Evolutionary conservation across 2,113 vertebrate species (phyloP).

Genomic region (Pteropus alecto): DNA sequence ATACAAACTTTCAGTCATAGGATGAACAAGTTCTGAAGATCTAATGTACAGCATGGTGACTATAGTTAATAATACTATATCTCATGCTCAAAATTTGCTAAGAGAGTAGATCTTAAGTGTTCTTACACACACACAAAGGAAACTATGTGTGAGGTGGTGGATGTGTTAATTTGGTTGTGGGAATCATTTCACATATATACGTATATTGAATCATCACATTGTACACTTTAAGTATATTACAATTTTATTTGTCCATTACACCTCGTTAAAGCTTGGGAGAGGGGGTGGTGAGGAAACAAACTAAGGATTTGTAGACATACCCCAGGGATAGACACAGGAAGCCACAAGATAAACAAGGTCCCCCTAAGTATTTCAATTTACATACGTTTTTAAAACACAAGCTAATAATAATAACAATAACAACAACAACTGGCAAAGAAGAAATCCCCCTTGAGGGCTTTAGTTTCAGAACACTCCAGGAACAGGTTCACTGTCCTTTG

Average conservation of each 20-base stretch:
- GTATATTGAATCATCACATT: background rate
- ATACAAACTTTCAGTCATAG: background rate
- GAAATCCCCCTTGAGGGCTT: background rate
- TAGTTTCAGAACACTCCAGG: background rate
- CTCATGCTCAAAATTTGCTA: background rate
- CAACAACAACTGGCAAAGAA: fast-evolving
- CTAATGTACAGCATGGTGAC: background rate
- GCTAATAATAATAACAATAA: background rate
- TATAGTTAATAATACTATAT: background rate
- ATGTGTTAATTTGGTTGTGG: background rate
- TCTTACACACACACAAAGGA: background rate
- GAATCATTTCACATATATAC: background rate
- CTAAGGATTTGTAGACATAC: background rate
- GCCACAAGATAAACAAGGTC: background rate
- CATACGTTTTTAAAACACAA: background rate
- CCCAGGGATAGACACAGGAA: background rate
- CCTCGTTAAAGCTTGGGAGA: background rate
- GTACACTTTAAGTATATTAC: background rate
- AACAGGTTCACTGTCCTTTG: background rate
- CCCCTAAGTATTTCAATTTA: background rate
- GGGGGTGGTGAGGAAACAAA: background rate
- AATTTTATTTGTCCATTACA: background rate
- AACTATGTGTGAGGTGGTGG: background rate
- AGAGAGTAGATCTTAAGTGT: background rate
- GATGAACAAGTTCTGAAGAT: background rate